Evolutionary conservation across 2,113 vertebrate species (phyloP), one percentile per base, ranked within the genome.

Genomic region (Oreochromis aureus): DNA sequence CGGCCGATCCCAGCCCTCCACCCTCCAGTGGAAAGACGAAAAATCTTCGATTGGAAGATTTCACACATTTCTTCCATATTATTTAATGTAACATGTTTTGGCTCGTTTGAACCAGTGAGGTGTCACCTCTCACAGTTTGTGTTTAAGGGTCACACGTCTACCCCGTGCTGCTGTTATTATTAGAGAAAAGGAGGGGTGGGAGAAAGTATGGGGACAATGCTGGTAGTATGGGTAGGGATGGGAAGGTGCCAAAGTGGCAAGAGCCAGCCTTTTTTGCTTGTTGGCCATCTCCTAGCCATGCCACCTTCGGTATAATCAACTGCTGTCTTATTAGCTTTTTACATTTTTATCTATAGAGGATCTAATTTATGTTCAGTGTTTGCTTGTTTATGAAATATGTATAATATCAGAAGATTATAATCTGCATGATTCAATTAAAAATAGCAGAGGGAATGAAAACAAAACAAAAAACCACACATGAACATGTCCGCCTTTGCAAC

Each of bases 381-480:
- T 95, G 96, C 96, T 94, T 95, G 95, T 96, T 95, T 91, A 96
- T 93, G 91, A 95, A 93, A 94, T 94, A 91, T 93, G 93, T 94
- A 94, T 91, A 87, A 91, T 95, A 95, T 91, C 92, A 92, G 91
- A 95, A 93, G 85, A 94, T 91, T 92, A 95, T 95, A 93, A 93
- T 94, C 94, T 94, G 95, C 96, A 96, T 96, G 96, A 94, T 79
- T 91, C 81, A 89, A 87, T 87, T 58, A 78, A 83, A 89, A 91
- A 90, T 91, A 91, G 87, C 88, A 34, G 89, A 90, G 88, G 87
- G 87, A 91, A 89, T 88, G 89, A 73, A 63, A 89, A 86, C 39
- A 78, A 81, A 79, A 66, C 58, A 85, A 82, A 32, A 69, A 56
- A 71, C 63, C 9, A 48, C 8, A 81, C n/a, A 63, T 41, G 16